Base-by-base conservation (phyloP, 2,797 vertebrate species). In the Syngnathus rostellatus region DNA sequence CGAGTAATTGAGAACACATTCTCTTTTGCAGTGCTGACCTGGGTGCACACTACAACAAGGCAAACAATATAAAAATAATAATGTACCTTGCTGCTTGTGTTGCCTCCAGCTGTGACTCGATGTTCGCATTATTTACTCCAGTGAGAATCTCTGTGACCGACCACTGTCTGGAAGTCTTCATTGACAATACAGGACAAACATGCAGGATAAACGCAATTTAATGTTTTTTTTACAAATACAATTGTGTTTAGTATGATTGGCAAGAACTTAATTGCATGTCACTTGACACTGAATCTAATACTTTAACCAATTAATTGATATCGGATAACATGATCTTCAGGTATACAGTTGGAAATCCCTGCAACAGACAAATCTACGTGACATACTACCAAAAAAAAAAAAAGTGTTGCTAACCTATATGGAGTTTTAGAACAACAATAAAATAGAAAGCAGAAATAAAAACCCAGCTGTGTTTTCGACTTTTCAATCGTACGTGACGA, bases 41-140 rank as follows among this genome's bases (percentile, higher is more conserved):
- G 41, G 41, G 3, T 41, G 41, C 41, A 41, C 8, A 43, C 23
- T 23, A 23, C 23, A 23, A 23, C 41, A 43, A 43, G 41, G 41
- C 41, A 43, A 43, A 41, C 8, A 60, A 6, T n/a, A 40, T 43
- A 23, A 6, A 21, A 41, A 0, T 1, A 39, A 6, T 41, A 1
- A 39, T 86, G n/a, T 89, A 98, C 96, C 96, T 90, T 70, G 97
- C 95, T 79, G 96, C 96, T 73, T 98, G 97, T 12, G 97, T 98
- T 11, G 97, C 95, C 75, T 98, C 94, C 12, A 98, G 88, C 76
- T 97, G 95, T 31, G 89, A 67, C 60, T 98, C 95, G 0, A 74
- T 25, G n/a, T 81, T 92, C 45, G 65, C 89, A 6, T 88, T 91
- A 62, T 89, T 92, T 69, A 99, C 88, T 6, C 94, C 95, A 68